Percentiles rank a stretch among this genome's conserved stretches.
Evolutionary conservation across 2,888 invertebrate genomes (phyloP).

Genomic region (Thera obeliscata): DNA sequence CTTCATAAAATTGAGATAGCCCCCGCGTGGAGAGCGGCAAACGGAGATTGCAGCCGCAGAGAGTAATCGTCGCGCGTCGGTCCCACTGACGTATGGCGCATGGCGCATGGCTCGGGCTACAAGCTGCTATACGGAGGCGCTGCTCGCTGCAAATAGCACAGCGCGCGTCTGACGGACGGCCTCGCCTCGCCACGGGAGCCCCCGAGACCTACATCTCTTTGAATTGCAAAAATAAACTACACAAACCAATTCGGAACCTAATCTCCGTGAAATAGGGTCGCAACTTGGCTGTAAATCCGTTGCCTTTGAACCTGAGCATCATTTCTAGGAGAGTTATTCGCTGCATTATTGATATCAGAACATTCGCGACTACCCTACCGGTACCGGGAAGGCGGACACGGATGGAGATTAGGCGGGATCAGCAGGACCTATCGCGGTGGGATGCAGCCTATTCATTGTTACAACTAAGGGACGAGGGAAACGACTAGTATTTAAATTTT

Average conservation of each 20-base stretch:
- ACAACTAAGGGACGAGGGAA: constrained; percentile 5
- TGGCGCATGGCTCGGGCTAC: too few species aligned
- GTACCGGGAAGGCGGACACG: constrained; percentile 40
- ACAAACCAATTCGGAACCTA: constrained; percentile 9
- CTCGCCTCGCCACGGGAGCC: constrained; percentile 43
- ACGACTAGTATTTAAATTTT: constrained; percentile 7
- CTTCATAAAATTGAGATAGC: constrained; percentile 10
- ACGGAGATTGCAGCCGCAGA: constrained; percentile 3
- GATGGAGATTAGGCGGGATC: constrained; percentile 30
- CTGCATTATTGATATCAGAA: constrained; percentile 55
- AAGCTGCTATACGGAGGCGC: neutral
- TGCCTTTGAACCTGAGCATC: constrained; percentile 44
- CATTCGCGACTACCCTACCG: constrained; percentile 44
- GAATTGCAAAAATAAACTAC: constrained; percentile 44
- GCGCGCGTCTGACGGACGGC: constrained; percentile 38
- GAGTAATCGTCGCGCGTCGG: constrained; percentile 11
- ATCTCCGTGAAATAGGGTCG: constrained; percentile 27
- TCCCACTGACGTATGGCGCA: constrained; percentile 2
- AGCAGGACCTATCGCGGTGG: constrained; percentile 1
- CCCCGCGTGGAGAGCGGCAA: constrained; percentile 2
- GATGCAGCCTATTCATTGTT: constrained; percentile 30
- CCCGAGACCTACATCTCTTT: constrained; percentile 46
- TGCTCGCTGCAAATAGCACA: constrained; percentile 17
- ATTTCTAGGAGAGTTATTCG: constrained; percentile 49
- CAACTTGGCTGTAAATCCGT: constrained; percentile 24